phyloP scores from a whole-genome alignment of 2,888 invertebrate species.

The Coelogynopora nodosa region DNA sequence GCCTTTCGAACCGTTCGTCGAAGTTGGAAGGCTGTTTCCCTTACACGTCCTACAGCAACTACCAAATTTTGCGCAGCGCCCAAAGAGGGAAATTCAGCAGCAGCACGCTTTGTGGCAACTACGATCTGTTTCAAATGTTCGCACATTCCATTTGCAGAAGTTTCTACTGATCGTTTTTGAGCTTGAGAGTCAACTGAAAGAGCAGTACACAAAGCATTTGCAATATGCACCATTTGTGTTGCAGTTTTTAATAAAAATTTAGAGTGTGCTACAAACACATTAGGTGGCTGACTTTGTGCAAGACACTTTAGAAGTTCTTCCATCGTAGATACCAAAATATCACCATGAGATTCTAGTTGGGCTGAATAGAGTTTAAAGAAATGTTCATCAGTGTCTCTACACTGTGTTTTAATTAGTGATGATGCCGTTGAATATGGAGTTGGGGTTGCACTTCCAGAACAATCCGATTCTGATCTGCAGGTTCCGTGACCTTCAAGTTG shows the following conservation, averaged over 20 bases:
- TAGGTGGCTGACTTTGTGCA: slow-evolving; percentile 20
- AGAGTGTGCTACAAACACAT: slow-evolving; percentile 20
- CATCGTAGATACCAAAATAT: not conserved
- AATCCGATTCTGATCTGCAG: not conserved
- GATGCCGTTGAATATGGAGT: not conserved
- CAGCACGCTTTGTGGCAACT: not conserved
- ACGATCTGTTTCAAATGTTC: not conserved
- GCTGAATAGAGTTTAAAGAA: not conserved
- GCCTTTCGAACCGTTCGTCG: slow-evolving; percentile 9
- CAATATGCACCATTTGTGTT: slow-evolving; percentile 13
- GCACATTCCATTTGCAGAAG: slow-evolving; percentile 2
- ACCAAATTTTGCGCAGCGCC: not conserved
- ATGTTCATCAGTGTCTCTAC: not conserved
- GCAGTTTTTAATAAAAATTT: slow-evolving; percentile 5
- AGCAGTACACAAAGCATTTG: not conserved
- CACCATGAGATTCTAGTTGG: not conserved
- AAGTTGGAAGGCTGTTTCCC: not conserved
- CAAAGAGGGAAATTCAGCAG: not conserved
- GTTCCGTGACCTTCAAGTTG: slow-evolving; percentile 1
- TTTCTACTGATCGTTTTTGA: not conserved
- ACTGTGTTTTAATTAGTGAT: not conserved
- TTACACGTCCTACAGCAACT: not conserved
- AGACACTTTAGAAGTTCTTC: not conserved
- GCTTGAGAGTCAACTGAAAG: not conserved
- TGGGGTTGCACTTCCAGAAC: not conserved